Evolutionary conservation across 2,888 invertebrate genomes (phyloP), one percentile per base, ranked within the genome.

Genomic region (Drosophila leonis): DNA sequence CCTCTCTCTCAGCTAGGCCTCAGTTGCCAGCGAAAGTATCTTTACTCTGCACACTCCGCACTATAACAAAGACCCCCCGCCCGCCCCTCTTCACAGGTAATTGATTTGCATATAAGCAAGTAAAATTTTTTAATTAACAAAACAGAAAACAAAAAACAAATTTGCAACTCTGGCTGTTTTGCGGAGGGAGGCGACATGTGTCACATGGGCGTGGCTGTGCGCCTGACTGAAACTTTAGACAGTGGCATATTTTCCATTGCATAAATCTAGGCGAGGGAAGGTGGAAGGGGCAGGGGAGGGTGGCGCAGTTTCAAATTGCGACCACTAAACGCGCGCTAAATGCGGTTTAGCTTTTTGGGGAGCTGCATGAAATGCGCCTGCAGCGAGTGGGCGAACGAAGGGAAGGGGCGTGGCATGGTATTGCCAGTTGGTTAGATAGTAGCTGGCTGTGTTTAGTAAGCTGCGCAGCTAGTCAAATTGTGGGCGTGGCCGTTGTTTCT

Each of bases 261-360:
- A 82, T 82, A 82, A 78, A 76, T 80, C 71, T 75, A 20, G 33
- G 44, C 44, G 44, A 9, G 37, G 6, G 37, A 15, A 67, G 42
- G 65, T 1, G 1, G 31, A 24, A 3, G 7, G 37, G 5, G 13
- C 6, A 8, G 44, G 41, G 10, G 24, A 24, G 24, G 24, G 4
- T 4, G 18, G 18, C 29, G 49, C 0, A 42, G 29, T 69, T 67
- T 76, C 72, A 61, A 65, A 75, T 78, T 78, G 84, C 78, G 83
- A 89, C 87, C 87, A 83, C 87, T 87, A 87, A 87, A 87, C 76
- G 83, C 80, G 84, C 82, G 85, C 88, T 87, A 87, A 87, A 89
- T 87, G 89, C 89, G 87, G 89, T 87, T 85, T 69, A 85, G 83
- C 87, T 78, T 69, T 49, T 64, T 67, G 82, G 73, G 76, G 10